Evolutionary conservation across 2,888 invertebrate species (phyloP), one percentile per base, ranked within the genome.

Genomic region (Agrochola litura): DNA sequence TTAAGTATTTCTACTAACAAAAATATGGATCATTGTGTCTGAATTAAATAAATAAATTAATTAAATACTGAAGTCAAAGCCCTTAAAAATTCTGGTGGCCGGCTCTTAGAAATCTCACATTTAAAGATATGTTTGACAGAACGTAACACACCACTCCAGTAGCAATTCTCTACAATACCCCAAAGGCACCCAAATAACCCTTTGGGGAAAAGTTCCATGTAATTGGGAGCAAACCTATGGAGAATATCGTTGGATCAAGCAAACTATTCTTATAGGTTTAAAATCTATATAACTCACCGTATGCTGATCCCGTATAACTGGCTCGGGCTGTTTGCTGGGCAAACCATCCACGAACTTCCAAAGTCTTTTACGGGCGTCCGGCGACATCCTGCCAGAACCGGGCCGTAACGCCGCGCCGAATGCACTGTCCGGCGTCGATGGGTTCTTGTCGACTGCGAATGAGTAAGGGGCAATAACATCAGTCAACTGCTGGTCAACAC

Each of bases 321-420:
- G 87, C 5, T 89, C 89, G 0, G 88, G 86, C 19, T 89, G 90
- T 9, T 92, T 93, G 12, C 91, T 80, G 0, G 96, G 96, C 76
- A 97, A 89, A 0, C 92, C 92, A 74, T 94, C 88, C 5, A 96
- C 96, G 9, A 95, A 86, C 70, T 89, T 86, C 95, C 95, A 96
- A 30, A 96, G 92, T 0, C 95, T 89, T 83, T 96, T 96, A 25
- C 96, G 83, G 0, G 96, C 93, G 60, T 94, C 95, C 0, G 96
- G 95, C 0, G 96, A 96, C 84, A 97, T 88, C 0, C 93, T 85
- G 0, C 91, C 95, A 0, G 93, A 86, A 25, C 94, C 96, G 0
- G 96, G 96, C 0, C 95, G 86, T 0, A 97, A 84, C 6, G 93
- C 94, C 0, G 95, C 95, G 2, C 97, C 97, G 89, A 96, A 97